Evolutionary conservation across 2,888 invertebrate genomes (phyloP), one percentile per base, ranked within the genome.

Genomic region (Platerodrilus igneus): DNA sequence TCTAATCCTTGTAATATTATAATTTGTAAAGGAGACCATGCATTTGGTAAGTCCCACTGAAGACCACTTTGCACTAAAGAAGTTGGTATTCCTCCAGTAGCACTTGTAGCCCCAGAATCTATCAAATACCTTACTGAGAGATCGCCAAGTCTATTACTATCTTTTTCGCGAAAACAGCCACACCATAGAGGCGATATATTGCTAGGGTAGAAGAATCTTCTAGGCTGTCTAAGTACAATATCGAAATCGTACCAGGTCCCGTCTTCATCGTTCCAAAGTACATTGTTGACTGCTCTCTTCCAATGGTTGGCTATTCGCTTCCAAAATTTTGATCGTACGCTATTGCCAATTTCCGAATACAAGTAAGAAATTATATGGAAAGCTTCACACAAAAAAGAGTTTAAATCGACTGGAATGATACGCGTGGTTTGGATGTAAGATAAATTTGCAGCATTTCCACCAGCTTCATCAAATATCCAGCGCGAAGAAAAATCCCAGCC

Each of bases 401-500:
- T 92, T 35, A 92, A 67, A 63, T 91, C 91, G 1, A 89, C 89
- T 0, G 90, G 89, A 14, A 88, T 69, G 8, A 90, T 77, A 37
- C 76, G 66, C 22, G 71, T 73, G 0, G 83, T 81, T 40, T 79
- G 75, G 11, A 86, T 77, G 44, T 79, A 72, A 3, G 75, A 70
- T 41, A 91, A 62, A 52, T 78, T 63, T 6, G 49, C 52, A 42
- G 68, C 68, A 47, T 78, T 77, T 17, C 75, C 71, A n/a, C 78
- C 79, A 4, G 74, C 67, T 23, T 73, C 67, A 18, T 64, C 64
- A 37, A 79, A 71, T 53, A 86, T 79, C 90, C 90, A 91, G 10
- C 90, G 76, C 1, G 81, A 76, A 2, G 86, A 86, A 64, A 88
- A 91, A 59, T 92, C 92, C 88, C 87, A 89, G 1, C 92, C 92